Conservation (phyloP, 2,888 invertebrate species). For the Ernsta delagoae region DNA sequence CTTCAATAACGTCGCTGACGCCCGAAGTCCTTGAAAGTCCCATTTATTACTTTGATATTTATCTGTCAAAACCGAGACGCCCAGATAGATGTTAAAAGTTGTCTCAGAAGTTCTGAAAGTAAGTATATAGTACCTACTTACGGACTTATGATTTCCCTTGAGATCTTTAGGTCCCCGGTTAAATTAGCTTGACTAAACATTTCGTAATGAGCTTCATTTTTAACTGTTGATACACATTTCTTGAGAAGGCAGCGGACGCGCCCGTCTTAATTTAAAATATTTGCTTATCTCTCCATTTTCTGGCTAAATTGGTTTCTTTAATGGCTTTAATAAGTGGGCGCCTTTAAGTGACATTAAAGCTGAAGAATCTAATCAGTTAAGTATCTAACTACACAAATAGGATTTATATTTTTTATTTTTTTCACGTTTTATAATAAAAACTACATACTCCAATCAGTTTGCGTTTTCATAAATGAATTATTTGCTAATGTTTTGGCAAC, state of each 20-base stretch:
- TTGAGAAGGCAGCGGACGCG: conserved; percentile 10
- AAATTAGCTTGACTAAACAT: conserved; percentile 79
- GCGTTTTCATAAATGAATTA: too few species aligned
- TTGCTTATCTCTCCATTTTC: conserved; percentile 14
- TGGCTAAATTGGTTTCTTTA: not conserved
- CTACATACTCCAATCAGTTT: too few species aligned
- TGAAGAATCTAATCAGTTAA: not conserved
- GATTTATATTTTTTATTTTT: too few species aligned
- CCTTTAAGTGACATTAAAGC: not conserved
- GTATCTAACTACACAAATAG: too few species aligned
- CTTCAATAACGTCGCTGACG: not conserved
- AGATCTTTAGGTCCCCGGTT: conserved; percentile 57
- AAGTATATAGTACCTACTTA: conserved; percentile 60
- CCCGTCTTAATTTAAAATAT: conserved; percentile 25
- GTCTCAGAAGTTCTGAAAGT: conserved; percentile 62
- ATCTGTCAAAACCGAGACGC: conserved; percentile 30
- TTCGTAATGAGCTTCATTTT: conserved; percentile 37
- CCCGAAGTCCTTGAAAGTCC: conserved; percentile 10
- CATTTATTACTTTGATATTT: conserved; percentile 29
- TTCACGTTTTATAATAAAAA: too few species aligned
- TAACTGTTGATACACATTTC: conserved; percentile 30
- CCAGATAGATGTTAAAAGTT: conserved; percentile 43
- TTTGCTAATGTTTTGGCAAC: too few species aligned
- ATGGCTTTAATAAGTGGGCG: not conserved
- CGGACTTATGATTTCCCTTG: conserved; percentile 71